A percentile compares a stretch with the other conserved stretches of the same genome.
Evolutionary conservation across 2,113 vertebrate genomes (phyloP).

Genomic region (Callipepla squamata): DNA sequence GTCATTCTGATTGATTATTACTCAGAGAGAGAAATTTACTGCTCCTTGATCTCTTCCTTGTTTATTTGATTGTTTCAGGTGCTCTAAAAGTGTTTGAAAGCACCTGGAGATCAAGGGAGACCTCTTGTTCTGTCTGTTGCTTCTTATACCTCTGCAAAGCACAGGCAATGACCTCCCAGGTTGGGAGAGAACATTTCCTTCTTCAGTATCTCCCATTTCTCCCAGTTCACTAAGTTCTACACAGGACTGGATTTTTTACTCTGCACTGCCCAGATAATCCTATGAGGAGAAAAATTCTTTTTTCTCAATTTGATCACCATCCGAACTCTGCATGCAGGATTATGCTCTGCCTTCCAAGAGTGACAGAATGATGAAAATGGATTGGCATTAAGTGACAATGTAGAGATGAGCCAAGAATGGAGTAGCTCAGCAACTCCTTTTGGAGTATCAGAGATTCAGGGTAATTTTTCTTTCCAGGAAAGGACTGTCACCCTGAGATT

Average conservation of each 20-base stretch:
- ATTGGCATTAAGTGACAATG: not conserved
- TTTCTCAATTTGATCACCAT: not conserved
- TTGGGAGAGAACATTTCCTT: not conserved
- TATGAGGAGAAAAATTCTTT: not conserved
- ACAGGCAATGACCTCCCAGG: not conserved
- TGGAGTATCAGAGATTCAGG: not conserved
- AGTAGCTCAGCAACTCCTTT: not conserved
- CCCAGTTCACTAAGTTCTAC: not conserved
- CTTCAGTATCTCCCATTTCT: not conserved
- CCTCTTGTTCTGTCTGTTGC: not conserved
- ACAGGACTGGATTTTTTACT: not conserved
- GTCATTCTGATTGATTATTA: not conserved
- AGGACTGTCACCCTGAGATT: accelerated
- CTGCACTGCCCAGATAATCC: not conserved
- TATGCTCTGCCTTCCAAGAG: not conserved
- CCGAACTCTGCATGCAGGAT: not conserved
- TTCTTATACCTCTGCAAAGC: not conserved
- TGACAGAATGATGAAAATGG: not conserved
- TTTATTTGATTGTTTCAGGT: not conserved
- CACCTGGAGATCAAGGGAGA: not conserved
- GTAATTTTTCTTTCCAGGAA: not conserved
- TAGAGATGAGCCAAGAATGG: not conserved
- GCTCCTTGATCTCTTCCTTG: not conserved
- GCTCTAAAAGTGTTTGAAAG: not conserved
- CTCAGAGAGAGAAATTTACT: not conserved